phyloP scores from a whole-genome alignment of 2,113 vertebrate genomes.

The Spheniscus mendiculus region DNA sequence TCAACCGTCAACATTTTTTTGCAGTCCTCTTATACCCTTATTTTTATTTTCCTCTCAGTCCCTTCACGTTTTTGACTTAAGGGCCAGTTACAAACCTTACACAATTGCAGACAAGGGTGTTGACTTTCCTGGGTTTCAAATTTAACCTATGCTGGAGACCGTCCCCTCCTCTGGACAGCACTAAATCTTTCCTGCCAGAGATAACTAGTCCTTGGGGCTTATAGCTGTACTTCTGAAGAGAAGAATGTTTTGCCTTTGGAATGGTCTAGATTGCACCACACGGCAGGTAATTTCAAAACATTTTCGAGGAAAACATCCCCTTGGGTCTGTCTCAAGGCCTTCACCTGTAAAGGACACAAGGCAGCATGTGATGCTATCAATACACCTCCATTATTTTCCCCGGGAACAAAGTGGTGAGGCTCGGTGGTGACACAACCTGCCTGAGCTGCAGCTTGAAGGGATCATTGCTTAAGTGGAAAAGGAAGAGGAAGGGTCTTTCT shows the following conservation, averaged over 20 bases:
- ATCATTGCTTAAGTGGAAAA: background rate
- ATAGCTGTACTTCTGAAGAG: background rate
- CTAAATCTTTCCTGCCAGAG: slow-evolving; percentile 13
- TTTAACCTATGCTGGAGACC: background rate
- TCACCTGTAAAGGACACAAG: background rate
- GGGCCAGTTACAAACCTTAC: background rate
- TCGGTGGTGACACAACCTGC: background rate
- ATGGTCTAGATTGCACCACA: background rate
- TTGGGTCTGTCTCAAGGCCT: background rate
- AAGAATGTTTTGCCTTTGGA: slow-evolving; percentile 36
- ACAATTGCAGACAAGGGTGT: background rate
- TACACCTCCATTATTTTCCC: background rate
- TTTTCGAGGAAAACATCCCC: background rate
- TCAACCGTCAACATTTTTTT: rapidly evolving
- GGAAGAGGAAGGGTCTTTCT: background rate
- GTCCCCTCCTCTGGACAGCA: background rate
- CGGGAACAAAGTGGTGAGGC: background rate
- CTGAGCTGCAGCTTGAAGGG: background rate
- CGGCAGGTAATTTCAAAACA: background rate
- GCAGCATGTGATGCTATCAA: background rate
- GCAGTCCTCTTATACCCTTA: background rate
- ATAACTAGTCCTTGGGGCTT: slow-evolving; percentile 33
- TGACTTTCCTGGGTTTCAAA: background rate
- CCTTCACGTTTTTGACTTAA: background rate
- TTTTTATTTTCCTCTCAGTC: background rate